Percentiles rank a stretch among this genome's conserved stretches.
phyloP scores from a whole-genome alignment of 2,113 vertebrate genomes.

The Acrocephalus arundinaceus region DNA sequence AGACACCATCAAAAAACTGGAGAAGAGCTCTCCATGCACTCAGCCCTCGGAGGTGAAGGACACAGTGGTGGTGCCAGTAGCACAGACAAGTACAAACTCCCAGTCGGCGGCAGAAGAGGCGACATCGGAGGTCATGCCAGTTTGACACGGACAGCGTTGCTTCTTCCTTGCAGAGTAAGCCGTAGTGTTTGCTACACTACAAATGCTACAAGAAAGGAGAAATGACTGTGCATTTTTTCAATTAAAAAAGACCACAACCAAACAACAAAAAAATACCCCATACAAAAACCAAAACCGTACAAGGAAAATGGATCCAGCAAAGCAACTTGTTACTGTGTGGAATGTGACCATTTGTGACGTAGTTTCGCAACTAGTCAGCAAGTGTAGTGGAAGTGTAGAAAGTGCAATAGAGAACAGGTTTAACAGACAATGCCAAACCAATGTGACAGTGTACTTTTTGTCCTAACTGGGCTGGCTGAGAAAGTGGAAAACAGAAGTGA shows the following conservation, averaged over 20 bases:
- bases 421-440: constrained; percentile 56
- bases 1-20: constrained; percentile 82
- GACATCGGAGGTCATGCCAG: constrained; percentile 76
- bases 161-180: not conserved
- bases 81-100: constrained; percentile 74
- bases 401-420: constrained; percentile 34
- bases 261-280: not conserved
- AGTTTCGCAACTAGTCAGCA: constrained; percentile 47
- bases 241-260: not conserved
- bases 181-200: not conserved
- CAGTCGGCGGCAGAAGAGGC: constrained; percentile 70
- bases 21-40: constrained; percentile 62
- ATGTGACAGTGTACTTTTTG: not conserved
- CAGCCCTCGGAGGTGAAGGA: constrained; percentile 76
- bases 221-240: constrained; percentile 27
- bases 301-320: constrained; percentile 36
- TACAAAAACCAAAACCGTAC: not conserved
- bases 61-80: constrained; percentile 72
- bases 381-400: constrained; percentile 48
- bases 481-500: constrained; percentile 2
- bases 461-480: not conserved
- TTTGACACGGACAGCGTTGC: constrained; percentile 71
- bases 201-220: constrained; percentile 39
- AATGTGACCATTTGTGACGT: constrained; percentile 37
- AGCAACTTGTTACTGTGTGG: constrained; percentile 48